phyloP scores from a whole-genome alignment of 2,113 vertebrate species.

The Bucco capensis region DNA sequence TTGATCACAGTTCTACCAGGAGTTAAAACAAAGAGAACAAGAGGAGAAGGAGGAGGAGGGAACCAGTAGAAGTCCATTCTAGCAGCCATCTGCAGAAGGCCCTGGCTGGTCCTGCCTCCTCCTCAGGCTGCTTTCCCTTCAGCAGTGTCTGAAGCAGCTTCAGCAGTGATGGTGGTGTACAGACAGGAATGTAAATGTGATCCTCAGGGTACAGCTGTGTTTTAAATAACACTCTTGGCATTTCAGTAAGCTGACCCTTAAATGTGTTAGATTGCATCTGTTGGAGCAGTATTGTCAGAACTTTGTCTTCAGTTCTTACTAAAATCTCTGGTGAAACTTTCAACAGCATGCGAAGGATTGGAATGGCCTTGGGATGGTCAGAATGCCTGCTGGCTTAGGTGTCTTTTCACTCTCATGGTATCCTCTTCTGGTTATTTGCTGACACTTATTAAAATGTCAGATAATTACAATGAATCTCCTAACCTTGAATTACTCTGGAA shows the following conservation, averaged over 20 bases:
- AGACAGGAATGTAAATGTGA: background rate
- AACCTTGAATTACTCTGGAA: background rate
- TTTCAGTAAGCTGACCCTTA: background rate
- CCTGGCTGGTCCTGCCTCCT: background rate
- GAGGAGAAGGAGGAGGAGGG: background rate
- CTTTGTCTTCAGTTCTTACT: background rate
- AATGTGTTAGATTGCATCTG: background rate
- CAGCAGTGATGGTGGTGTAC: background rate
- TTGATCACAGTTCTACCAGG: background rate
- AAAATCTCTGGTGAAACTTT: background rate
- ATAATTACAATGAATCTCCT: background rate
- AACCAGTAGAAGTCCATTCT: background rate
- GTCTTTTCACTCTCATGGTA: background rate
- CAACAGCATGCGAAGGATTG: background rate
- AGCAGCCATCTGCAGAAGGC: background rate
- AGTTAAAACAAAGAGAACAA: background rate
- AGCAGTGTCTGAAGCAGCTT: fast-evolving
- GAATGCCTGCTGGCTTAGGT: background rate
- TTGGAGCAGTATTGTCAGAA: background rate
- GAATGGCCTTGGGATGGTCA: no score
- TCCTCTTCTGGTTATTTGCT: background rate
- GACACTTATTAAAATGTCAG: background rate
- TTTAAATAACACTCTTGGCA: background rate
- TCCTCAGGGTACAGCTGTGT: background rate
- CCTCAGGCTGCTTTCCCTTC: background rate